Evolutionary conservation across 1,140 invertebrate genomes (phyloP).

Genomic region (Apis dorsata): DNA sequence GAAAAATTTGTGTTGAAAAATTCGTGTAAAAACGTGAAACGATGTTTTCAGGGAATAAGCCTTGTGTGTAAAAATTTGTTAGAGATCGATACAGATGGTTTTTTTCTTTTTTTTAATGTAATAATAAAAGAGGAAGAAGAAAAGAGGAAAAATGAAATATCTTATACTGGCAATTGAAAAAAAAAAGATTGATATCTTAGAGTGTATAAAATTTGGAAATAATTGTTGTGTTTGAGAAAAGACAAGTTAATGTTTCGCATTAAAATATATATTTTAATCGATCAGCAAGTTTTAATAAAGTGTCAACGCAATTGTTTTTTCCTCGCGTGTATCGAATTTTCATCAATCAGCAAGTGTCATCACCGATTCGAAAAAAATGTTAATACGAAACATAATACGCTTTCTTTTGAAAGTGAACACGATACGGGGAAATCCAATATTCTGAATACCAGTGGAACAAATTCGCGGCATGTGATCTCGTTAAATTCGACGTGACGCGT

Average conservation of each 20-base stretch:
- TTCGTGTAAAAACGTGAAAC: not conserved
- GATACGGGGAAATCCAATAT: not conserved
- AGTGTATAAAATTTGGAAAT: too few species aligned
- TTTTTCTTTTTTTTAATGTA: too few species aligned
- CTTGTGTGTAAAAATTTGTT: too few species aligned
- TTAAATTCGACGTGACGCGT: not conserved
- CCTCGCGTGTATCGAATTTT: not conserved
- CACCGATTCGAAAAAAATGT: not conserved
- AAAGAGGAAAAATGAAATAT: not conserved
- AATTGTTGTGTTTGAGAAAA: too few species aligned
- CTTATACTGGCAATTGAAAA: too few species aligned
- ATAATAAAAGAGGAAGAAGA: not conserved
- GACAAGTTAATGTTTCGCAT: too few species aligned
- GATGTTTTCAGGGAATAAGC: too few species aligned
- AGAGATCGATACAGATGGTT: too few species aligned
- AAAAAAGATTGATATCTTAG: too few species aligned
- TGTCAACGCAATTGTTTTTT: slow-evolving; percentile 4
- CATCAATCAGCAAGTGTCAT: too few species aligned
- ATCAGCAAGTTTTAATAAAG: not conserved
- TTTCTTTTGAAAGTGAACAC: slow-evolving; percentile 1
- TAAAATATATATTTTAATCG: not conserved
- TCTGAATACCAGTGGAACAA: not conserved
- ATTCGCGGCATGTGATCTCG: not conserved
- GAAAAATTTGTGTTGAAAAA: too few species aligned
- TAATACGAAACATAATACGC: slow-evolving; percentile 24